Evolutionary conservation across 2,888 invertebrate genomes (phyloP), one percentile per base, ranked within the genome.

Genomic region (Plebejus anna): DNA sequence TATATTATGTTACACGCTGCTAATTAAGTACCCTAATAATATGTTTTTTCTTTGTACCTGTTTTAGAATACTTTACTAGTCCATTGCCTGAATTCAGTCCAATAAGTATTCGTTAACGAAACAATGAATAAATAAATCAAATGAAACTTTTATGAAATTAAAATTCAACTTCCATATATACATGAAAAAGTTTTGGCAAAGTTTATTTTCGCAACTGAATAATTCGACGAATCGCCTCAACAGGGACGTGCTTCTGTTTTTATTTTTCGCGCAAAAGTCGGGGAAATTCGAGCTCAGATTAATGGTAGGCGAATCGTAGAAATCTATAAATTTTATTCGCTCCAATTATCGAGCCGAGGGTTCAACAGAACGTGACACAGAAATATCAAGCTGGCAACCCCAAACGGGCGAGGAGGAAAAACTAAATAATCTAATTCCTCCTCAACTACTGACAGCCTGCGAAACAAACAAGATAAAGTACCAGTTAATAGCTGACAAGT

Each of bases 301-400:
- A 76, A 76, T 76, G 72, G 71, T 55, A 55, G 72, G 76, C 72
- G 59, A 76, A 72, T 72, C 36, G 76, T 72, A 76, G 72, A 72
- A 76, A 76, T 76, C 76, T 72, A 76, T 76, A 76, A 76, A 76
- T 76, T 76, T 71, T 47, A 59, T 76, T 57, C 76, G 76, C 76
- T 76, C 71, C 76, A 76, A 76, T 76, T 76, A 76, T 76, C 59
- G 71, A 76, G 76, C 57, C 72, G 71, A 59, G 59, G 59, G 42
- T 59, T 72, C 73, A 78, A 77, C 70, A 76, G 75, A 77, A 77
- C 75, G 73, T 73, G 78, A 78, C 76, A 77, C 75, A 78, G 78
- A 78, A 78, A 77, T 77, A 78, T 77, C 76, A 76, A 59, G 59
- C 75, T 75, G 75, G 75, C 73, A 73, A 76, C 78, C 72, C 42